Conservation (phyloP, 1,140 invertebrate genomes). For the Frieseomelitta varia region DNA sequence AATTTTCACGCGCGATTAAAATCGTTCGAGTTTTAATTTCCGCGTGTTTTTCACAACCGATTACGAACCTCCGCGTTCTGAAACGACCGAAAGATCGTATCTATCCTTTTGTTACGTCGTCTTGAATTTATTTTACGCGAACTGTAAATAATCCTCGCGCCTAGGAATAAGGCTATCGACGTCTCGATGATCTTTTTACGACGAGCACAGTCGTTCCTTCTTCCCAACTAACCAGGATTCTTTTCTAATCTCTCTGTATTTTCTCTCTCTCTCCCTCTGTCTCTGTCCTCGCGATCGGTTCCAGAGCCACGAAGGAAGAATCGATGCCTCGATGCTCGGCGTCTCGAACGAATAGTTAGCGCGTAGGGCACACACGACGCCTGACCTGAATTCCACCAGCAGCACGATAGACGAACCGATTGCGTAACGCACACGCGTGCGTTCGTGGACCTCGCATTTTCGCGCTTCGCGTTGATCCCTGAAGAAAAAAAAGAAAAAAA, state of each 20-base stretch:
- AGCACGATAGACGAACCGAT: conserved; percentile 66
- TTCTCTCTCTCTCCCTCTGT: neutral
- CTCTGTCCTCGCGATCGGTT: neutral
- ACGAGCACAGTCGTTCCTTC: neutral
- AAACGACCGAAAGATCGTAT: neutral
- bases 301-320: conserved; percentile 8
- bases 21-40: too few relatives aligned
- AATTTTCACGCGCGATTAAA: neutral
- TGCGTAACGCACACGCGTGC: conserved; percentile 66
- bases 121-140: conserved; percentile 1
- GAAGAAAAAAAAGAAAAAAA: neutral
- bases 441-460: conserved; percentile 37
- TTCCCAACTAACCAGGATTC: conserved; percentile 1
- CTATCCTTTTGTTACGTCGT: neutral
- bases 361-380: conserved; percentile 66
- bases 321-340: conserved; percentile 49
- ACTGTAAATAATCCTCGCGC: neutral
- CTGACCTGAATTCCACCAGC: conserved; percentile 75
- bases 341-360: conserved; percentile 43
- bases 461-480: conserved; percentile 47
- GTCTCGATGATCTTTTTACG: neutral
- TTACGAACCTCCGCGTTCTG: too few relatives aligned
- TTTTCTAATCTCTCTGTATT: neutral
- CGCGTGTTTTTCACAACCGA: too few relatives aligned
- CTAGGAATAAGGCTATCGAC: neutral